Evolutionary conservation across 2,113 vertebrate species (phyloP).

Genomic region (Atherinomorus stipes): DNA sequence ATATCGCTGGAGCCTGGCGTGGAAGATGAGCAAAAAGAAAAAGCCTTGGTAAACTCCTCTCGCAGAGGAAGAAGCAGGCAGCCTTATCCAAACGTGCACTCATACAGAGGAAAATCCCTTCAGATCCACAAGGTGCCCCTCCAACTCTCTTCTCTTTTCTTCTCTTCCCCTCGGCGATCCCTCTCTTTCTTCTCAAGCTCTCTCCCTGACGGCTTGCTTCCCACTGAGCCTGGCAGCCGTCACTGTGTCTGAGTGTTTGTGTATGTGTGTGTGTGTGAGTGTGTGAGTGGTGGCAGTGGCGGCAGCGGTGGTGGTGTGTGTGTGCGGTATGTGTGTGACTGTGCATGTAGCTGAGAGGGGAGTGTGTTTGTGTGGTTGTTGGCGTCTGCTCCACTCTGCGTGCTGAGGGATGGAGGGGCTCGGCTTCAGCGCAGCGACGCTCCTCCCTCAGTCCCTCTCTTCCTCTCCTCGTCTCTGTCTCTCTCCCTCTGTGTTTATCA

Average conservation of each 20-base stretch:
- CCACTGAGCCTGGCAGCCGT: conserved; percentile 76
- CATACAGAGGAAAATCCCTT: conserved; percentile 75
- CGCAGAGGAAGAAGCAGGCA: conserved; percentile 58
- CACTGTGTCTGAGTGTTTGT: conserved; percentile 58
- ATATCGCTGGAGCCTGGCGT: conserved; percentile 63
- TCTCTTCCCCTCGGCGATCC: conserved; percentile 66
- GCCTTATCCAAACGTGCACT: conserved; percentile 71
- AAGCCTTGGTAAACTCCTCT: conserved; percentile 69
- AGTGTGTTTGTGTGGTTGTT: conserved; percentile 77
- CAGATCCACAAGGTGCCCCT: conserved; percentile 80
- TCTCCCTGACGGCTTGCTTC: conserved; percentile 70
- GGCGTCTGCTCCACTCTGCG: conserved; percentile 83
- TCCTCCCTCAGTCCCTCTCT: conserved; percentile 73
- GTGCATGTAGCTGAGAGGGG: conserved; percentile 75
- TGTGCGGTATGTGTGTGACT: conserved; percentile 70
- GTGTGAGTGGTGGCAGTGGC: conserved; percentile 34
- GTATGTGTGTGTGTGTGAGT: conserved; percentile 1
- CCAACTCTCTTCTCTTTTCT: conserved; percentile 71
- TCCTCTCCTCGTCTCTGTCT: conserved; percentile 57
- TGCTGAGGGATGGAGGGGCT: conserved; percentile 78
- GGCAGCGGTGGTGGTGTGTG: conserved; percentile 36
- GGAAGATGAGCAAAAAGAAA: conserved; percentile 70
- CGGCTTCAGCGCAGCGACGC: conserved; percentile 75
- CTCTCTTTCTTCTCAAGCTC: conserved; percentile 72
- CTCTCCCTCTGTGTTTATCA: conserved; percentile 82